Conservation (phyloP, 2,888 invertebrate species). For the Alcis repandata region DNA sequence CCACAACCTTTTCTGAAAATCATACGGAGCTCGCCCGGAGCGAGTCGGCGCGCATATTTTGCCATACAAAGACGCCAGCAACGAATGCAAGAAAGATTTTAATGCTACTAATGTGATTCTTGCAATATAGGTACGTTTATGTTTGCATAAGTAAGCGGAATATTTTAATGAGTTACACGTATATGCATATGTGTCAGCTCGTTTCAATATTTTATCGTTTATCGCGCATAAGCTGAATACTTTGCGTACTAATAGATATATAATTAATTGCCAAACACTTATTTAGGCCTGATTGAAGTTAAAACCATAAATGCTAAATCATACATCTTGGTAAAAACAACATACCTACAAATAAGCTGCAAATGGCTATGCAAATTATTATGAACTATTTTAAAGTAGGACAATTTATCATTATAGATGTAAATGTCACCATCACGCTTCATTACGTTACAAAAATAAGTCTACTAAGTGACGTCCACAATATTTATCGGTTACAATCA, state of each 20-base stretch:
- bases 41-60: constrained; percentile 82
- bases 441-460: too few species aligned
- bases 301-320: neutral
- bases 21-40: constrained; percentile 81
- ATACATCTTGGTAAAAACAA: too few species aligned
- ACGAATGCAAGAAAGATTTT: constrained; percentile 84
- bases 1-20: constrained; percentile 85
- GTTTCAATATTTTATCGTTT: constrained; percentile 21
- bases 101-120: constrained; percentile 82
- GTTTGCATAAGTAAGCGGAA: constrained; percentile 45
- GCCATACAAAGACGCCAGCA: constrained; percentile 77
- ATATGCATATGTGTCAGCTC: constrained; percentile 24
- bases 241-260: constrained; percentile 8
- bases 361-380: too few species aligned
- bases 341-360: too few species aligned
- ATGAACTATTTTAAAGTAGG: too few species aligned
- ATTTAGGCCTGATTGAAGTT: neutral
- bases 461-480: constrained; percentile 11
- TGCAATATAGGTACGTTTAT: constrained; percentile 74
- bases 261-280: constrained; percentile 10
- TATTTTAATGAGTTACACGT: constrained; percentile 43
- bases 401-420: too few species aligned
- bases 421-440: too few species aligned
- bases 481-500: constrained; percentile 31
- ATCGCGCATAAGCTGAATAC: neutral